A percentile compares a stretch with the other conserved stretches of the same genome.
Conservation (phyloP, 2,888 invertebrate genomes). For the Torymus tubicola region DNA sequence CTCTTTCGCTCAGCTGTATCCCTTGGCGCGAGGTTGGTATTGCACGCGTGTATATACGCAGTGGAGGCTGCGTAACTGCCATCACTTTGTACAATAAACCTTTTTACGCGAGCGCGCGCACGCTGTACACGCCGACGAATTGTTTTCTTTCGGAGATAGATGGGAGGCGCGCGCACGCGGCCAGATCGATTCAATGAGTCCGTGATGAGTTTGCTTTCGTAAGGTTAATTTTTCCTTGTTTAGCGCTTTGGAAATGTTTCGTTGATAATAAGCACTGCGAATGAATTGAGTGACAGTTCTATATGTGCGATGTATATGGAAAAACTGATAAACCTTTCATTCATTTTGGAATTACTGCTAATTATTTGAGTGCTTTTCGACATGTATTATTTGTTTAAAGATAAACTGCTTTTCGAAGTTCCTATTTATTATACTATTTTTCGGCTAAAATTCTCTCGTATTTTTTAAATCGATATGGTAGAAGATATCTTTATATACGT, state of each 20-base stretch:
- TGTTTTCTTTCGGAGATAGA: slow-evolving; percentile 19
- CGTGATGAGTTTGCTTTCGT: neutral
- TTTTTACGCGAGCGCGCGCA: slow-evolving; percentile 22
- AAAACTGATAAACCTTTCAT: no score
- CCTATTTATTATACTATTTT: no score
- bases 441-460: no score
- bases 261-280: no score
- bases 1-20: neutral
- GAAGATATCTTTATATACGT: no score
- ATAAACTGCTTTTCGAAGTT: no score
- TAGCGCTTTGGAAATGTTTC: neutral
- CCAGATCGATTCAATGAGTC: slow-evolving; percentile 8
- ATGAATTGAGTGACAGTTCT: no score
- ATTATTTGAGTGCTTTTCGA: no score
- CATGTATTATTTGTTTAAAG: no score
- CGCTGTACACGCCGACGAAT: slow-evolving; percentile 19
- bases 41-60: neutral
- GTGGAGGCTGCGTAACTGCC: slow-evolving; percentile 5
- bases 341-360: no score
- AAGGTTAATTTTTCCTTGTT: neutral
- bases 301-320: no score
- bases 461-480: no score
- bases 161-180: neutral
- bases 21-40: neutral
- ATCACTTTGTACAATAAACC: slow-evolving; percentile 41